Evolutionary conservation across 2,113 vertebrate genomes (phyloP).

Genomic region (Puffinus mauretanicus): DNA sequence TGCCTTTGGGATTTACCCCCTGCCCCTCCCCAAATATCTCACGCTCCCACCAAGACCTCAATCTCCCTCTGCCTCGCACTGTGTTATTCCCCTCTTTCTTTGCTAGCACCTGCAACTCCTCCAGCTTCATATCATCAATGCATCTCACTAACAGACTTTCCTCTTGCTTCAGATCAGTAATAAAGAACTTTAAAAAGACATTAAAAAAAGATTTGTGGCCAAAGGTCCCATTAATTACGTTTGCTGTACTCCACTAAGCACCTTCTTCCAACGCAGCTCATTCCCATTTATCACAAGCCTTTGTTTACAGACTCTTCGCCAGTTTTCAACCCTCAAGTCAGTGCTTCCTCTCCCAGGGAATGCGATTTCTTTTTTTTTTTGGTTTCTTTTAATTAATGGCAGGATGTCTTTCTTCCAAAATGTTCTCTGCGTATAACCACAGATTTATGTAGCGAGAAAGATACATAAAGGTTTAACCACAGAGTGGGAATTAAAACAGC

Average conservation of each 20-base stretch:
- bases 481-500: neutral
- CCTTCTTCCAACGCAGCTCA: neutral
- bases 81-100: neutral
- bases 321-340: slow-evolving; percentile 2
- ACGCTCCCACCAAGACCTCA: neutral
- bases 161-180: slow-evolving; percentile 40
- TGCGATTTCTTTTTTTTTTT: neutral
- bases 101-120: neutral
- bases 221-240: slow-evolving; percentile 55
- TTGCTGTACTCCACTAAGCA: slow-evolving; percentile 34
- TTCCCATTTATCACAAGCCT: slow-evolving; percentile 48
- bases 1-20: neutral
- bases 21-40: neutral
- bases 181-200: slow-evolving; percentile 53
- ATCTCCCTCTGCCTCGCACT: neutral
- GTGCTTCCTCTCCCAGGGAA: neutral
- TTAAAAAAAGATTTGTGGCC: slow-evolving; percentile 57
- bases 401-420: neutral
- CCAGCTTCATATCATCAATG: neutral
- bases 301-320: neutral
- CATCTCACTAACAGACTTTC: slow-evolving; percentile 8
- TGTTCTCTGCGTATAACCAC: neutral
- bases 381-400: neutral
- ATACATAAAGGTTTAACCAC: neutral
- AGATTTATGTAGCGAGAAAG: neutral